A percentile compares a stretch with the other conserved stretches of the same genome.
phyloP scores from a whole-genome alignment of 2,113 vertebrate species.

The Hemichromis elongatus region DNA sequence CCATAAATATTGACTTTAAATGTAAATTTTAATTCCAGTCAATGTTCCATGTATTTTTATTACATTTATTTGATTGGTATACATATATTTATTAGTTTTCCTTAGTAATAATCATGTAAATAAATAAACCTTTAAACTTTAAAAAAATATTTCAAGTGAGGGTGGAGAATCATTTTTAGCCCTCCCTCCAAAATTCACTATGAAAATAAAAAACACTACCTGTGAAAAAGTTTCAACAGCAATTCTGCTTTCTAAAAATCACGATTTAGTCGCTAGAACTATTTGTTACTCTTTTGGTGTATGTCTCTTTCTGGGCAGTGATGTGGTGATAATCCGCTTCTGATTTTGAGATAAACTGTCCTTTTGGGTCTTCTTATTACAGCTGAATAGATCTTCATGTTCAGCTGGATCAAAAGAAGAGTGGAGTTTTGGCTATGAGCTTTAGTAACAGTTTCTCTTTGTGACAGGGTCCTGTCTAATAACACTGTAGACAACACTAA shows the following conservation, averaged over 20 bases:
- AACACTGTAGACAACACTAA: fast-evolving
- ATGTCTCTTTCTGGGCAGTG: neutral
- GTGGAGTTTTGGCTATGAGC: neutral
- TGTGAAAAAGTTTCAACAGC: neutral
- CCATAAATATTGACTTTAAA: neutral
- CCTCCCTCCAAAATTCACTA: neutral
- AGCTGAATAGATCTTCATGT: neutral
- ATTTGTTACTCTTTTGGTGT: neutral
- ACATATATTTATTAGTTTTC: neutral
- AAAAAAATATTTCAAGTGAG: neutral
- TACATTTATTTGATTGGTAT: neutral
- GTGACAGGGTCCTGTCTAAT: fast-evolving
- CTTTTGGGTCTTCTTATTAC: neutral
- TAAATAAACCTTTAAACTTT: neutral
- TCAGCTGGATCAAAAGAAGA: neutral
- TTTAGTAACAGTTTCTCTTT: neutral
- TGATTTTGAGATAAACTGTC: neutral
- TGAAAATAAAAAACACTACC: neutral
- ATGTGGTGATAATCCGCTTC: neutral
- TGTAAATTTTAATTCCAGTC: neutral
- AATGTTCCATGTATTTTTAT: neutral
- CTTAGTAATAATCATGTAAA: neutral
- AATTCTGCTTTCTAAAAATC: neutral
- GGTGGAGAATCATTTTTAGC: neutral
- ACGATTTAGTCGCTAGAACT: neutral